These are phyloP conservation scores for Catocala fraxini DNA, from an alignment of 2,888 invertebrate genomes.

Conservation along the genomic window DNA sequence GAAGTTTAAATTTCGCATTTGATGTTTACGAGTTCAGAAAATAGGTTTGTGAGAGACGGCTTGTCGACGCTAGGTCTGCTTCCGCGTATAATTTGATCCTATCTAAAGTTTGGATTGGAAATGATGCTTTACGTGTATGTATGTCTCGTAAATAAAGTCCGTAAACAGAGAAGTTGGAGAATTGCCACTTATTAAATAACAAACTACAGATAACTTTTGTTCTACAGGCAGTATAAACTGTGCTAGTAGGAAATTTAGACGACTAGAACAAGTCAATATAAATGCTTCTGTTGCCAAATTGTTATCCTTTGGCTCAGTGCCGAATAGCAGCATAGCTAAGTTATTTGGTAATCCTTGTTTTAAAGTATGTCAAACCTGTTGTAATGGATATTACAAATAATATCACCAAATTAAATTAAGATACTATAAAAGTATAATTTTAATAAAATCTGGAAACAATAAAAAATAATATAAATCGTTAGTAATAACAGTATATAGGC, in stretches of 20 bases:
- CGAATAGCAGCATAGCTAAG: no score
- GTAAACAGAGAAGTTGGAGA: slow-evolving; percentile 12
- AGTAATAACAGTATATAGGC: no score
- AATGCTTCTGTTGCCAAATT: slow-evolving; percentile 13
- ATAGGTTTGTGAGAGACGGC: slow-evolving; percentile 14
- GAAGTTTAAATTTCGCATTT: slow-evolving; percentile 19
- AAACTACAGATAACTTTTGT: background rate
- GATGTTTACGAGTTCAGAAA: slow-evolving; percentile 20
- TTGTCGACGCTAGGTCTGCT: slow-evolving; percentile 12
- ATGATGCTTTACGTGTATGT: slow-evolving; percentile 7
- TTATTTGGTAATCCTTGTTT: no score
- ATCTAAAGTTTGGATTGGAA: slow-evolving; percentile 7
- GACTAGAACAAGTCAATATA: no score
- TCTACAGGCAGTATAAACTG: background rate
- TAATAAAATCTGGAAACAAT: no score
- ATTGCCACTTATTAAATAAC: slow-evolving; percentile 9
- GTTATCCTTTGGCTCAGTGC: slow-evolving; percentile 8
- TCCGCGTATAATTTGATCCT: slow-evolving; percentile 16
- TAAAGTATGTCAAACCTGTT: no score
- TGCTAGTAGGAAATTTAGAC: no score
- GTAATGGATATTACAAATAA: no score
- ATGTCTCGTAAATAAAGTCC: slow-evolving; percentile 4
- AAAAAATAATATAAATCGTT: no score
- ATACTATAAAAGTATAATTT: no score
- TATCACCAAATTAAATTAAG: no score